Conservation (phyloP, 2,888 invertebrate species). For the Rotaria magnacalcarata region DNA sequence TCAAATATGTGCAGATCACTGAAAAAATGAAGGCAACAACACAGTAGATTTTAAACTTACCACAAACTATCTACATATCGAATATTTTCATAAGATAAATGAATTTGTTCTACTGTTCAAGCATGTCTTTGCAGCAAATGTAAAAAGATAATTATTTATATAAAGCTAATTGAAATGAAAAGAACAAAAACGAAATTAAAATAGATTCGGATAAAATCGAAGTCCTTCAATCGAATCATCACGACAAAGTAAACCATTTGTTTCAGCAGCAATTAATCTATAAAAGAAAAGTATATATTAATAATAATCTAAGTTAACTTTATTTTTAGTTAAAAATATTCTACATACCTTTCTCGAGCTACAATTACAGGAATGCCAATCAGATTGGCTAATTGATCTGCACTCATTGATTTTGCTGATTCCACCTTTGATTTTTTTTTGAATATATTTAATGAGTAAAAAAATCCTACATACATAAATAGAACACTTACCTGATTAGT, state of each 20-base stretch:
- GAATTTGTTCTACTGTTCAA: too few relatives aligned
- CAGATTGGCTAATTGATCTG: constrained; percentile 78
- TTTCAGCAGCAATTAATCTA: constrained; percentile 77
- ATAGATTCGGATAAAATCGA: constrained; percentile 84
- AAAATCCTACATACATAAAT: not conserved
- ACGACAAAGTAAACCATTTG: constrained; percentile 77
- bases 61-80: too few relatives aligned
- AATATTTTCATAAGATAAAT: too few relatives aligned
- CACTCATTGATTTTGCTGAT: constrained; percentile 69
- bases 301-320: not conserved
- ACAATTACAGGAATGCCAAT: constrained; percentile 79
- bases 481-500: constrained; percentile 52
- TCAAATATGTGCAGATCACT: too few relatives aligned
- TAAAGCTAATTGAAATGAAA: not conserved
- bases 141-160: not conserved
- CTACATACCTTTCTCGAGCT: constrained; percentile 71
- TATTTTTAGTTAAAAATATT: not conserved
- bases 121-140: too few relatives aligned
- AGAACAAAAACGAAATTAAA: constrained; percentile 56
- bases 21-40: too few relatives aligned
- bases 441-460: not conserved
- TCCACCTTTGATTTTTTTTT: constrained; percentile 54
- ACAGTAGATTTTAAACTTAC: too few relatives aligned
- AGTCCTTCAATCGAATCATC: constrained; percentile 93
- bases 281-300: constrained; percentile 40